Evolutionary conservation across 2,888 invertebrate genomes (phyloP), one percentile per base, ranked within the genome.

Genomic region (Troides aeacus): DNA sequence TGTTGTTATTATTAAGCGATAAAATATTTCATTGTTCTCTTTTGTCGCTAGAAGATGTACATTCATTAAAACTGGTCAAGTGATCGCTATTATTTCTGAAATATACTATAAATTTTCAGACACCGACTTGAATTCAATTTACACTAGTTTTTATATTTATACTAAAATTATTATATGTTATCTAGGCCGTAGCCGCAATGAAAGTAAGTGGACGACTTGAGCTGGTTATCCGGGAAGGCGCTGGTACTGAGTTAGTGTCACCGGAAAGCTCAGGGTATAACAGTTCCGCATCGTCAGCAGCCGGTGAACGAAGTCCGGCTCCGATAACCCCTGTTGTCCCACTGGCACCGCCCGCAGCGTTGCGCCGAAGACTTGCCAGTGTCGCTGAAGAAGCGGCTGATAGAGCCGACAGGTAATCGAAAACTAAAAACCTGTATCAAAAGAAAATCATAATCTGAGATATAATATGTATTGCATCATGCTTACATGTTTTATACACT

Each of bases 251-350:
- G 83, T 89, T 97, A 58, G 96, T 96, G 78, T 96, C 96, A 0
- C 96, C 96, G 12, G 96, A 96, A 86, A 96, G 96, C 63, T 96
- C 96, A 69, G 97, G 97, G 10, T 97, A 97, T 89, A 96, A 97
- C 81, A 96, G 96, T 79, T 96, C 96, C 0, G 96, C 96, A n/a
- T 96, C 96, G 73, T 96, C 96, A 39, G 95, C 96, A 1, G 96
- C 96, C 0, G 92, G 92, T 0, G 97, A 96, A 80, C 94, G 95
- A 74, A 95, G 95, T 80, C 91, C 91, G 0, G 95, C 94, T 8
- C 95, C 95, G 60, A 85, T 80, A 7, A 81, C 82, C 4, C 80
- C 86, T 0, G 78, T 79, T n/a, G 72, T 74, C 1, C 76, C 80
- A 8, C 84, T 88, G 23, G 88, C 90, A 0, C 90, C 91, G 0